Base-by-base conservation (phyloP, 2,797 vertebrate genomes). In the Tinamus major region DNA sequence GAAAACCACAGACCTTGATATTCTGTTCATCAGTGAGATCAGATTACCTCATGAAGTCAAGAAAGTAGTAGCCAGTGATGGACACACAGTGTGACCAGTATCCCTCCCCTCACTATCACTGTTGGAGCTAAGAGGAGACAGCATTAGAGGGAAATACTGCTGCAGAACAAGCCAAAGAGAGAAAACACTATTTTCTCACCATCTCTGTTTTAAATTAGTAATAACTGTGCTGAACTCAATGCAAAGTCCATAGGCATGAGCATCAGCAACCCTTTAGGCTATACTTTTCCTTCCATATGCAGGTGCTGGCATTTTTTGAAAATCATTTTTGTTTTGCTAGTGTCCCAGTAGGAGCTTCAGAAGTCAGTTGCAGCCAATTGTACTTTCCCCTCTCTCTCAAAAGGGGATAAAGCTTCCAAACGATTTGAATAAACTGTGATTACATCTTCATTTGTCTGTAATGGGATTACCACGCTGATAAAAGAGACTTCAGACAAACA, bases 361-460 rank as follows among this genome's bases (percentile, higher is more conserved):
- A 97, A 97, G 97, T 97, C 98, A 97, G 95, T 97, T 95, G 94
- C 96, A 71, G 94, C 94, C 96, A 93, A 87, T 90, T 96, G 96
- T 94, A 93, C 85, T 94, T 97, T 92, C 91, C 96, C 78, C 92
- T 96, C 96, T 95, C 88, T 94, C 89, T 92, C 92, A 92, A 96
- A 97, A 92, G 93, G 70, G 95, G 97, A 97, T 97, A 96, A 97
- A 96, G 96, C 96, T 96, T 97, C 97, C 95, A 97, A 98, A 97
- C 78, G 33, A 97, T 97, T 97, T 89, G 97, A 97, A 97, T 97
- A 96, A 96, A 97, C 96, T 95, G 96, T 76, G 98, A 98, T 97
- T 97, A 98, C 97, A 97, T 98, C 98, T 99, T 98, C 98, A 98
- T 98, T 98, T 98, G 98, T 95, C 94, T 90, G 69, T 98, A 98